Conservation (phyloP, 2,113 vertebrate species). For the Helogale parvula region DNA sequence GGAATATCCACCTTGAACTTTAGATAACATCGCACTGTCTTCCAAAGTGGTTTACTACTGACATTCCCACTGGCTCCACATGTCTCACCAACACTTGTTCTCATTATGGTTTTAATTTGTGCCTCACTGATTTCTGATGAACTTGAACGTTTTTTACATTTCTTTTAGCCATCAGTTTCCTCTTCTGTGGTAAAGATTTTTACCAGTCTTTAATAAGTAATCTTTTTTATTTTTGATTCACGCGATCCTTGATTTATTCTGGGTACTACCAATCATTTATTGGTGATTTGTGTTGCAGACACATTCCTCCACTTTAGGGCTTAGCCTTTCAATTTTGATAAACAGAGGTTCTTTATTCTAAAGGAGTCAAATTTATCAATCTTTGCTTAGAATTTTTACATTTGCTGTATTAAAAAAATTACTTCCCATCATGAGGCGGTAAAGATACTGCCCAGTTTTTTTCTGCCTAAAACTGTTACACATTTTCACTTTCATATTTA, state of each 20-base stretch:
- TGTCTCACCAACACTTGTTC: neutral
- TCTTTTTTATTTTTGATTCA: neutral
- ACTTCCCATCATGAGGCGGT: neutral
- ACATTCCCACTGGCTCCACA: neutral
- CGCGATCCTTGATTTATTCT: neutral
- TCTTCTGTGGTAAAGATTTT: neutral
- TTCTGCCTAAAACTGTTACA: neutral
- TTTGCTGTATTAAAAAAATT: neutral
- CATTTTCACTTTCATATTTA: neutral
- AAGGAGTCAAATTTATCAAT: neutral
- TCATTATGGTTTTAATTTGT: neutral
- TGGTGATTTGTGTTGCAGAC: neutral
- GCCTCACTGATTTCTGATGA: neutral
- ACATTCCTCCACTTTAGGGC: neutral
- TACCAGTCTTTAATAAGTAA: constrained; percentile 11
- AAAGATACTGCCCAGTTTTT: neutral
- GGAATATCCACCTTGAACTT: neutral
- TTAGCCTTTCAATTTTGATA: neutral
- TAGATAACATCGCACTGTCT: neutral
- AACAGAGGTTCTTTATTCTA: constrained; percentile 6
- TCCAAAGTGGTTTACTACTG: neutral
- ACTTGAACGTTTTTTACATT: neutral
- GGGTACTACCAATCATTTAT: neutral
- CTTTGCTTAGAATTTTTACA: neutral
- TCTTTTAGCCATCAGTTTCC: neutral